phyloP scores from a whole-genome alignment of 2,113 vertebrate genomes.

The Cyphomyrus plagiostoma region DNA sequence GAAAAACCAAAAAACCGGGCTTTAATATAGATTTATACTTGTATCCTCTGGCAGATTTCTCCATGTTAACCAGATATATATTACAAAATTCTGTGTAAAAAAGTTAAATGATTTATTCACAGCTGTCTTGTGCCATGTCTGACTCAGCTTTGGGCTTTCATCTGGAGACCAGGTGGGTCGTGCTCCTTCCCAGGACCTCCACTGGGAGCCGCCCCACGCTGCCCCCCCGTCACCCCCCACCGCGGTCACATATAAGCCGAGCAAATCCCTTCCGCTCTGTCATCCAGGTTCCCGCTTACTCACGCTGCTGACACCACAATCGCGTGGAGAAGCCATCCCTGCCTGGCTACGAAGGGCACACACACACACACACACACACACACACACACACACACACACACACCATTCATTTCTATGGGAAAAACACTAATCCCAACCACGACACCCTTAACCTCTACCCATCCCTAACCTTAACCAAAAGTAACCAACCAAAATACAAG shows the following conservation, averaged over 20 bases:
- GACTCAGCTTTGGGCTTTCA: background rate
- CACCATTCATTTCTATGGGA: too few species aligned
- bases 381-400: background rate
- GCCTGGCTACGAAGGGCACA: too few species aligned
- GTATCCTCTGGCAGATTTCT: background rate
- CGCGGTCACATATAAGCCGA: background rate
- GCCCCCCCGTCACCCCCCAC: background rate
- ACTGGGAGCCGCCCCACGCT: background rate
- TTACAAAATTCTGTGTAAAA: background rate
- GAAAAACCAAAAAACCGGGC: background rate
- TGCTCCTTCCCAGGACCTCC: background rate
- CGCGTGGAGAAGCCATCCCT: background rate
- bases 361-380: too few species aligned
- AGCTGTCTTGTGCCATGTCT: background rate
- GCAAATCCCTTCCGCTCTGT: background rate
- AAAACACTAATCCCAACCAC: too few species aligned
- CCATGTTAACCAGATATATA: background rate
- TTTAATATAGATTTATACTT: background rate
- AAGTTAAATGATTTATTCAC: background rate
- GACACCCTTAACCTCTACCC: too few species aligned
- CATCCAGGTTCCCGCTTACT: constrained; percentile 10
- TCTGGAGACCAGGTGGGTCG: constrained; percentile 5
- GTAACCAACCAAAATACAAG: too few species aligned
- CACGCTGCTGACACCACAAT: background rate
- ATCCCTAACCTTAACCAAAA: too few species aligned